Conservation (phyloP, 2,113 vertebrate species). For the Dromaius novaehollandiae region DNA sequence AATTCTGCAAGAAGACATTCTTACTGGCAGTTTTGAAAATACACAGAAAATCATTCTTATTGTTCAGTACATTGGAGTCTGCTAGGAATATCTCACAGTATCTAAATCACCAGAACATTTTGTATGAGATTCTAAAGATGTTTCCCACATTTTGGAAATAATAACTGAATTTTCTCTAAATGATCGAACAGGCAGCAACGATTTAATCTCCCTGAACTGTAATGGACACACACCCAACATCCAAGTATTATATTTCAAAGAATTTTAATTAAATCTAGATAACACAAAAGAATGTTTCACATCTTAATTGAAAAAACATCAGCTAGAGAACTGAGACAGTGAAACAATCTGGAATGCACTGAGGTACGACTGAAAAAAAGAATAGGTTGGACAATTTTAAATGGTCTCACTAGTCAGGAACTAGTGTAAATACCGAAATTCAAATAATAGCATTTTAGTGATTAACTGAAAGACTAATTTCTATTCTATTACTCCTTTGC, state of each 20-base stretch:
- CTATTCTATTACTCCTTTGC: neutral
- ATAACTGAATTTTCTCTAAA: constrained; percentile 12
- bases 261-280: constrained; percentile 65
- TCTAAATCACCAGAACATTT: neutral
- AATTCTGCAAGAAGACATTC: neutral
- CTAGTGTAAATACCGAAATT: neutral
- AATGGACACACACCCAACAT: constrained; percentile 23
- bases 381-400: constrained; percentile 42
- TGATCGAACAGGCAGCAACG: neutral
- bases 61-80: neutral
- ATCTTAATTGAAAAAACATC: constrained; percentile 63
- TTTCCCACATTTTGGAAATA: neutral
- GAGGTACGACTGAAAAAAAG: constrained; percentile 40
- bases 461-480: constrained; percentile 26
- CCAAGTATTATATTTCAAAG: constrained; percentile 41
- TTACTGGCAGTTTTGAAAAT: neutral
- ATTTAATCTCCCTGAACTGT: constrained; percentile 33
- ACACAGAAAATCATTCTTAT: neutral
- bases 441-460: neutral
- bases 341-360: neutral
- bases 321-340: constrained; percentile 40
- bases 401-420: constrained; percentile 41
- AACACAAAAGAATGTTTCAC: constrained; percentile 49
- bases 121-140: neutral
- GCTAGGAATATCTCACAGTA: neutral